phyloP scores from a whole-genome alignment of 2,797 vertebrate genomes.

The Pagetopsis macropterus region DNA sequence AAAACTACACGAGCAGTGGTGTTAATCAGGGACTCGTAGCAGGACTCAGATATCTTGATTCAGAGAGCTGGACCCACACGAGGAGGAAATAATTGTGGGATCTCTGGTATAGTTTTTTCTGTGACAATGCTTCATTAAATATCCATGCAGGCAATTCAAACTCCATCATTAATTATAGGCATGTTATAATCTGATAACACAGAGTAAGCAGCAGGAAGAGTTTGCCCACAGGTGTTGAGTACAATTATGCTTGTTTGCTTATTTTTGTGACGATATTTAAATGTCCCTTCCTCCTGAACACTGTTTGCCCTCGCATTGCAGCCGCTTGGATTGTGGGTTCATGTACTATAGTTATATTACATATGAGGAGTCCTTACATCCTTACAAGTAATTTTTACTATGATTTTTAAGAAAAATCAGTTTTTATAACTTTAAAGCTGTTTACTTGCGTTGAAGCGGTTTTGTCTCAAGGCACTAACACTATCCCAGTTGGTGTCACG shows the following conservation, averaged over 20 bases:
- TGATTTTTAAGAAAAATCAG: background rate
- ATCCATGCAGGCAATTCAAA: conserved; percentile 14
- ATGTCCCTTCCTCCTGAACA: background rate
- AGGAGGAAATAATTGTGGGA: conserved; percentile 43
- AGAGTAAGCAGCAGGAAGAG: conserved; percentile 10
- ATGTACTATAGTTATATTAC: background rate
- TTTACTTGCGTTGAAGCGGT: background rate
- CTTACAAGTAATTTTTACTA: background rate
- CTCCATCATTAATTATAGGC: background rate
- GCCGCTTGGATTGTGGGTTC: background rate
- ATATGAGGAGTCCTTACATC: background rate
- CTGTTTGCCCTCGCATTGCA: background rate
- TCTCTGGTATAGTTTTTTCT: conserved; percentile 6
- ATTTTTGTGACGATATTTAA: conserved; percentile 3
- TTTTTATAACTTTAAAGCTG: conserved; percentile 12
- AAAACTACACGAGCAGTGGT: conserved; percentile 57
- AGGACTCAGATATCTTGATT: conserved; percentile 62
- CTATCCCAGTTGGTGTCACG: conserved; percentile 10
- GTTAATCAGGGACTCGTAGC: conserved; percentile 75
- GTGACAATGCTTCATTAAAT: conserved; percentile 20
- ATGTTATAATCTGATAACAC: background rate
- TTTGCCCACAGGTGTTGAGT: background rate
- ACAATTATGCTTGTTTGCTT: background rate
- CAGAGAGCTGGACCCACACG: conserved; percentile 55
- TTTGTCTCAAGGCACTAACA: background rate